Percentiles rank a stretch among this genome's conserved stretches.
These are phyloP conservation scores for Malurus splendens DNA, from an alignment of 2,797 vertebrate genomes.

Conservation along the genomic window DNA sequence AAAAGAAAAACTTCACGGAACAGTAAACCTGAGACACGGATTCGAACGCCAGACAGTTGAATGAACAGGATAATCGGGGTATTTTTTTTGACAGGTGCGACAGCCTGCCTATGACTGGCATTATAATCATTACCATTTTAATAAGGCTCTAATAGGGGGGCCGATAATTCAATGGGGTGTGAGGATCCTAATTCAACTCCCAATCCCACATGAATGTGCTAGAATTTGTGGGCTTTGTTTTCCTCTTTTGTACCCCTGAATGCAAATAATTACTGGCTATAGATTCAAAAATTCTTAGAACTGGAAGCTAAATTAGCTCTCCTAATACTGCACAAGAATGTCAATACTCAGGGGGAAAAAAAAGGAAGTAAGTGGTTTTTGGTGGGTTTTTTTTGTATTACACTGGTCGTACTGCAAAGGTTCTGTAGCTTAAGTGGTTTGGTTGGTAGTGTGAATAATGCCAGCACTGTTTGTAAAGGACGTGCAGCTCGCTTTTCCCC, in stretches of 20 bases:
- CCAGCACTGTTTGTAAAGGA: conserved; percentile 65
- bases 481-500: conserved; percentile 17
- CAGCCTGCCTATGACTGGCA: conserved; percentile 76
- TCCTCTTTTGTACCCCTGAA: conserved; percentile 81
- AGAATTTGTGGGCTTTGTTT: conserved; percentile 82
- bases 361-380: conserved; percentile 74
- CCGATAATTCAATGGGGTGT: conserved; percentile 81
- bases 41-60: conserved; percentile 75
- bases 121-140: conserved; percentile 83
- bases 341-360: conserved; percentile 73
- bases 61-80: conserved; percentile 78
- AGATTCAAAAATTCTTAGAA: conserved; percentile 81
- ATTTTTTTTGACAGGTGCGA: conserved; percentile 81
- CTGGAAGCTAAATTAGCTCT: conserved; percentile 79
- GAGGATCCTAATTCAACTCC: conserved; percentile 80
- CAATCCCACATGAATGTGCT: conserved; percentile 82
- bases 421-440: conserved; percentile 75
- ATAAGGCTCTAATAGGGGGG: conserved; percentile 81
- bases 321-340: conserved; percentile 81
- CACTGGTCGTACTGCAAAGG: conserved; percentile 74
- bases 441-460: conserved; percentile 73
- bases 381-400: conserved; percentile 66
- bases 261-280: conserved; percentile 84
- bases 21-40: conserved; percentile 75
- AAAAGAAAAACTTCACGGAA: conserved; percentile 63